Conservation (phyloP, 2,888 invertebrate species). For the Caenorhabditis auriculariae region DNA sequence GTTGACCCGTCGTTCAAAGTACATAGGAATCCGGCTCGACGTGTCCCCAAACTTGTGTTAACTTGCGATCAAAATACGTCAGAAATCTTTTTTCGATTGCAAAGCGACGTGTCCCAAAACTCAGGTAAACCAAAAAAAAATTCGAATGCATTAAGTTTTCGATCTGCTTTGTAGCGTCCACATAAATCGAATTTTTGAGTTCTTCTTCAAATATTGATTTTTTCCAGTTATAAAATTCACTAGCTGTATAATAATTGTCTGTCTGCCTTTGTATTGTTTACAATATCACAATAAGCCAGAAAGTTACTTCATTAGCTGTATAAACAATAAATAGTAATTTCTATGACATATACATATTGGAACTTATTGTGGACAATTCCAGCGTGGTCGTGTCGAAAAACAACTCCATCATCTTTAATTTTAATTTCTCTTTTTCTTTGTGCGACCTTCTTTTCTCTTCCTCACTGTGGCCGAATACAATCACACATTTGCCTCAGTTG, state of each 20-base stretch:
- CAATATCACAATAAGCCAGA: too few relatives aligned
- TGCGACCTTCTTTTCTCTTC: too few relatives aligned
- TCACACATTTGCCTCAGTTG: too few relatives aligned
- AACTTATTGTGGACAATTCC: too few relatives aligned
- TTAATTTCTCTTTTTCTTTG: too few relatives aligned
- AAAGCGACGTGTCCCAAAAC: constrained; percentile 10
- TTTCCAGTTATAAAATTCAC: constrained; percentile 11
- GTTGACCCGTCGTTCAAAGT: constrained; percentile 15
- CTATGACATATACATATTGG: too few relatives aligned
- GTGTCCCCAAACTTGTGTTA: constrained; percentile 19
- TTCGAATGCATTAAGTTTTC: constrained; percentile 5
- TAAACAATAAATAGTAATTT: too few relatives aligned
- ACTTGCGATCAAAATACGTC: constrained; percentile 20
- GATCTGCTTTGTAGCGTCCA: constrained; percentile 10
- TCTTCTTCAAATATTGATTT: constrained; percentile 20
- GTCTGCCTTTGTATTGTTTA: background rate
- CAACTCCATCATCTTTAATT: too few relatives aligned
- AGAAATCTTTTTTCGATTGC: constrained; percentile 16
- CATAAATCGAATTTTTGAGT: constrained; percentile 19
- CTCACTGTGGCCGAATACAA: too few relatives aligned
- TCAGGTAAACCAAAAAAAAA: constrained; percentile 13
- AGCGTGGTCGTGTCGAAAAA: too few relatives aligned
- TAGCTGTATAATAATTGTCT: constrained; percentile 1
- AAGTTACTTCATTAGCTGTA: too few relatives aligned
- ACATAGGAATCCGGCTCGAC: constrained; percentile 12